A percentile compares a stretch with the other conserved stretches of the same genome.
phyloP scores from a whole-genome alignment of 2,888 invertebrate species.

The Ochropleura plecta region DNA sequence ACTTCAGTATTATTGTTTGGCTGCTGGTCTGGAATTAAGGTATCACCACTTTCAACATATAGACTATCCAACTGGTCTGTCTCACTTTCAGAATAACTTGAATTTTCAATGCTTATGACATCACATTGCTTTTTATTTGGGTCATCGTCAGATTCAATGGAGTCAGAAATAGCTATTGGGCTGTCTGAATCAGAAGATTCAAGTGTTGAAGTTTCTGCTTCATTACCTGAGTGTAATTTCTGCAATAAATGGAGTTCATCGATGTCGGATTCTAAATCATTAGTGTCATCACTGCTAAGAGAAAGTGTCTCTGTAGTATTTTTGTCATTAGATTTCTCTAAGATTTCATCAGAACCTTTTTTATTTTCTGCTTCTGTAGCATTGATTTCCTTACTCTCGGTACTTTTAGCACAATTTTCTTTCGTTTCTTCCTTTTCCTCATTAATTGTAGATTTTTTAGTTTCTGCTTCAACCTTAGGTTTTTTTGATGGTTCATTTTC shows the following conservation, averaged over 20 bases:
- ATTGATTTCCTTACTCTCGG: constrained; percentile 39
- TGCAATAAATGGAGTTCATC: constrained; percentile 84
- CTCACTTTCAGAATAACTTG: constrained; percentile 85
- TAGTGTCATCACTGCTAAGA: constrained; percentile 75
- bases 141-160: constrained; percentile 76
- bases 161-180: constrained; percentile 82
- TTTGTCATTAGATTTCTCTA: constrained; percentile 23
- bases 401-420: constrained; percentile 38
- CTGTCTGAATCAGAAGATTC: constrained; percentile 81
- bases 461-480: constrained; percentile 35
- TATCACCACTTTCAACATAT: constrained; percentile 8
- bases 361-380: constrained; percentile 37
- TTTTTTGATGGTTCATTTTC: constrained; percentile 57
- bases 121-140: constrained; percentile 70
- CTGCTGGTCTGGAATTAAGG: not conserved
- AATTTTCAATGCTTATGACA: constrained; percentile 87
- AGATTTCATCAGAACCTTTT: constrained; percentile 25
- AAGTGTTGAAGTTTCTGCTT: constrained; percentile 72
- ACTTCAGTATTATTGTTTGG: constrained; percentile 10
- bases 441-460: constrained; percentile 44
- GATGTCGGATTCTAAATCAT: constrained; percentile 79
- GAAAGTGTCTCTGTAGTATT: constrained; percentile 67
- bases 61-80: constrained; percentile 43
- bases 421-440: constrained; percentile 33
- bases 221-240: constrained; percentile 81